Percentiles rank a stretch among this genome's conserved stretches.
Conservation (phyloP, 1,140 invertebrate genomes). For the Macrobrachium nipponense region DNA sequence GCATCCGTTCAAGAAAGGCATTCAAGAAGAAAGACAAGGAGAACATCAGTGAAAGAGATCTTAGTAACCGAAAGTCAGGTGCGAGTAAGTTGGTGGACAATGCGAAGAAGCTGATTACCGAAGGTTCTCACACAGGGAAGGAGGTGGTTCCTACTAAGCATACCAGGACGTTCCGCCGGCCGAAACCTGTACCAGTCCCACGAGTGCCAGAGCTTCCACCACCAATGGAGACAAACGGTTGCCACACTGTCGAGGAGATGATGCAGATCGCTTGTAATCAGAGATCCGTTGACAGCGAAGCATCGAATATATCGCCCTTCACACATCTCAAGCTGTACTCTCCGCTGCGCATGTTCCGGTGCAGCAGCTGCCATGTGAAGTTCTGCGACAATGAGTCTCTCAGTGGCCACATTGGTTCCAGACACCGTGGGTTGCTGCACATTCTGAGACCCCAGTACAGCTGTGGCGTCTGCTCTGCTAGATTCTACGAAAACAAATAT, state of each 20-base stretch:
- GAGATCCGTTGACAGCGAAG: neutral
- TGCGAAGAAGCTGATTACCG: conserved; percentile 34
- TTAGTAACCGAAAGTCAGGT: conserved; percentile 10
- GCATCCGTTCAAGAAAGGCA: conserved; percentile 57
- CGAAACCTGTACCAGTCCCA: conserved; percentile 58
- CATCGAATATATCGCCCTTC: conserved; percentile 36
- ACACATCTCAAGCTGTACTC: conserved; percentile 61
- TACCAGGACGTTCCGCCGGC: conserved; percentile 53
- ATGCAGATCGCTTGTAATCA: neutral
- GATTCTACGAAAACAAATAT: conserved; percentile 63
- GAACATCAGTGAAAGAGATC: conserved; percentile 37
- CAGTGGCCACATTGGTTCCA: conserved; percentile 48
- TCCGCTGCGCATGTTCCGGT: conserved; percentile 61
- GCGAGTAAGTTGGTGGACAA: conserved; percentile 40
- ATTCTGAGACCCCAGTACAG: conserved; percentile 61
- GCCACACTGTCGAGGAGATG: neutral
- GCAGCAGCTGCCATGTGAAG: conserved; percentile 60
- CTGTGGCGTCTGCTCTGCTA: conserved; percentile 62
- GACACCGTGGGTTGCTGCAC: conserved; percentile 55
- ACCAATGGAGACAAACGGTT: neutral
- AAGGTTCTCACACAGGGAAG: neutral
- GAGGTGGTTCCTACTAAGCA: conserved; percentile 34
- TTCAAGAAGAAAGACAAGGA: conserved; percentile 63
- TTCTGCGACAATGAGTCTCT: conserved; percentile 63
- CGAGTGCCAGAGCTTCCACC: conserved; percentile 44